Base-by-base conservation (phyloP, 2,797 vertebrate species). In the Esox masquinongy region DNA sequence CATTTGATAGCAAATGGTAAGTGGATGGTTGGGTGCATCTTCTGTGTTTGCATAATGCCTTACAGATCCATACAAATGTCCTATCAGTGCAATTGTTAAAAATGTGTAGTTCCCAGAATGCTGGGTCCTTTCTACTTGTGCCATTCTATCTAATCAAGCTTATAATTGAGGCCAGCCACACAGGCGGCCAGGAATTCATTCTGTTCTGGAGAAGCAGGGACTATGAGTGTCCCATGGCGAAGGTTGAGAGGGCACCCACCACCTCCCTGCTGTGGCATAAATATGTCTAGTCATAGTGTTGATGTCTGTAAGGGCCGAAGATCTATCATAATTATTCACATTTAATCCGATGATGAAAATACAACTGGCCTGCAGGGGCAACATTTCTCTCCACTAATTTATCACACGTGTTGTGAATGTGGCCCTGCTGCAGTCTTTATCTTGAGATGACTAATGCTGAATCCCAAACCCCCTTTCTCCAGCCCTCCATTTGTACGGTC, bases 371-470 rank as follows among this genome's bases (percentile, higher is more conserved):
- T 74, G 47, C 68, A 78, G 47, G 75, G 77, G 70, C 64, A 43
- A 53, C 49, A 66, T 73, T 73, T 47, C 61, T 50, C 43, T 64
- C 75, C 73, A 77, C 81, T 82, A 73, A 50, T 61, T 78, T 77
- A 5, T n/a, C n/a, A 22, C 26, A 82, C 79, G 71, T 80, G 39
- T 77, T 78, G 82, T 84, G 53, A 68, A 72, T 77, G 76, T 74
- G 82, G 73, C 78, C 80, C 24, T 72, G 9, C 39, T 76, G 80
- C 76, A 59, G 59, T 78, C 74, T 82, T 81, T 79, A 75, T 49
- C 36, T 43, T 73, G 79, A 22, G 72, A 77, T 74, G 87, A 84
- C 85, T 83, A 72, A 86, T 82, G 77, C 43, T 47, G 43, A 1
- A 47, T 47, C 11, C 11, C 43, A 47, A 43, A 4, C 43, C 9